Base-by-base conservation (phyloP, 2,797 vertebrate species). In the Onychomys arenicola region DNA sequence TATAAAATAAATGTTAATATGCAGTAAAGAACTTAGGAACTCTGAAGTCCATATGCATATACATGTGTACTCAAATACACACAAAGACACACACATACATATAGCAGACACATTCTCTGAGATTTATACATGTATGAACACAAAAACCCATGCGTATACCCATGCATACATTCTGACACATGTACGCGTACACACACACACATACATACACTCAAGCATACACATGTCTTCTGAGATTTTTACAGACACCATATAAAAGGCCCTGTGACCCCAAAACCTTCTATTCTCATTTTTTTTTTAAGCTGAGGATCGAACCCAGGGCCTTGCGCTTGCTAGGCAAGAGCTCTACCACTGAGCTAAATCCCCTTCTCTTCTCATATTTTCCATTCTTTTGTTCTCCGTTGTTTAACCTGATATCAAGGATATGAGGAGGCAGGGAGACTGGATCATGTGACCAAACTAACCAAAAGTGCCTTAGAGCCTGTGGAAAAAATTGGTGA, bases 401-500 rank as follows among this genome's bases (percentile, higher is more conserved):
- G 32, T 52, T 46, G 27, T 76, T 94, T 67, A 37, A 65, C 8
- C 52, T 80, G n/a, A 21, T 29, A 8, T 10, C 49, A 71, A 77
- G 23, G 21, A 21, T 32, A 17, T 27, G 63, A 29, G 46, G 13
- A 9, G 23, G 37, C 9, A 17, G 37, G 52, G 37, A 87, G 8
- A 4, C 13, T 4, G 52, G 4, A 4, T 40, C 81, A 40, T 0
- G 23, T 57, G 67, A 37, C 71, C 69, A 49, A 9, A 1, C 5
- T 21, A 7, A 43, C 27, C 3, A 2, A 29, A 63, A 57, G 40
- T 34, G 0, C 61, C 0, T 7, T 6, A 1, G 55, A 49, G 25
- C 21, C 0, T 14, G 1, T 13, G 5, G 5, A 32, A 17, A 13
- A 75, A 76, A 6, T 55, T 1, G 8, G 43, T 0, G 7, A 23